Conservation (phyloP, 2,113 vertebrate species). For the Phyllopteryx taeniolatus region DNA sequence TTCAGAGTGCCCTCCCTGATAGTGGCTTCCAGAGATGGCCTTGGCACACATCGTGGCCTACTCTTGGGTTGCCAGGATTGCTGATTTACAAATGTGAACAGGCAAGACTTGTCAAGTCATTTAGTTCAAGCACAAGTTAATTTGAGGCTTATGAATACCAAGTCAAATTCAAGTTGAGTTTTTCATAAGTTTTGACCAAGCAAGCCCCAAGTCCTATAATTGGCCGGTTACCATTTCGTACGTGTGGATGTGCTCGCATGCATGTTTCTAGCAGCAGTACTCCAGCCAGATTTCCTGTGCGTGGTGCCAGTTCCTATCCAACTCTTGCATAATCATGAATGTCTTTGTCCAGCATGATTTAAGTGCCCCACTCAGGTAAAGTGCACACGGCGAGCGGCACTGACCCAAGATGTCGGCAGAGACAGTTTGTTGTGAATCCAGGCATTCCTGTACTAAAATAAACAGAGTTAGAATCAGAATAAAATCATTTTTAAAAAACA, state of each 20-base stretch:
- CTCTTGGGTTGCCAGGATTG: too few relatives aligned
- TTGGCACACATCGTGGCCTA: too few relatives aligned
- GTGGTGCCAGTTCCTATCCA: constrained; percentile 26
- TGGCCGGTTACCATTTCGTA: too few relatives aligned
- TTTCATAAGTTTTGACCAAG: too few relatives aligned
- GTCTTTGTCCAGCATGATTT: constrained; percentile 46
- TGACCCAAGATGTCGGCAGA: constrained; percentile 20
- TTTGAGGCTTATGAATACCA: too few relatives aligned
- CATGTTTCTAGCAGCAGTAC: constrained; percentile 11
- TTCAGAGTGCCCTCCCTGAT: too few relatives aligned
- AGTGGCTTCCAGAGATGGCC: too few relatives aligned
- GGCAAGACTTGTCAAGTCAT: too few relatives aligned
- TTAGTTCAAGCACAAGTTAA: too few relatives aligned
- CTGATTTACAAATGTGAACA: too few relatives aligned
- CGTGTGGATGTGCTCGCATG: constrained; percentile 11
- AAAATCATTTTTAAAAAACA: neutral
- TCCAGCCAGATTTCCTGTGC: constrained; percentile 8
- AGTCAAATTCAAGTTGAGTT: too few relatives aligned
- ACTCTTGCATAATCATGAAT: constrained; percentile 71
- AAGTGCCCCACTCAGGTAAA: constrained; percentile 34
- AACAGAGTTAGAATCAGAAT: neutral
- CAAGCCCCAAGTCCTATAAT: neutral
- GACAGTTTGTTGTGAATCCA: constrained; percentile 27
- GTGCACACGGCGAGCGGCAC: constrained; percentile 35
- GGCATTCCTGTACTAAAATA: constrained; percentile 31